Conservation (phyloP, 2,113 vertebrate genomes). For the Tor tambroides region DNA sequence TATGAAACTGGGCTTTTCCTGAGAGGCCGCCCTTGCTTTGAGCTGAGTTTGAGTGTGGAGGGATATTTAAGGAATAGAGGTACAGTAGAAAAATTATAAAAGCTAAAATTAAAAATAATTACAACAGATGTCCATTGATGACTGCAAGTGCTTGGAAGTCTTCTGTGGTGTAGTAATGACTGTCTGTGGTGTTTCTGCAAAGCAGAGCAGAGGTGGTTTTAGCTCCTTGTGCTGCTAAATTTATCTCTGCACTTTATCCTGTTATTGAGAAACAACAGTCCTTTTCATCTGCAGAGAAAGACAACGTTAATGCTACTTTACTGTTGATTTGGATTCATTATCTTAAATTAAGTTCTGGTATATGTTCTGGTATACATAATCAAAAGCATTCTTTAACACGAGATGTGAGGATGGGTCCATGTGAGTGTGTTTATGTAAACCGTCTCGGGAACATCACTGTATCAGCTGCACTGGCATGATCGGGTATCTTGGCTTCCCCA, state of each 20-base stretch:
- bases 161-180: neutral
- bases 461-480: conserved; percentile 11
- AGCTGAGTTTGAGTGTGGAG: neutral
- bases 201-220: neutral
- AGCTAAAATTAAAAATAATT: conserved; percentile 11
- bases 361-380: neutral
- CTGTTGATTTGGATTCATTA: neutral
- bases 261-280: neutral
- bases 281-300: neutral
- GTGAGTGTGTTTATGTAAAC: conserved; percentile 12
- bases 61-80: neutral
- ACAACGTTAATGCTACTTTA: neutral
- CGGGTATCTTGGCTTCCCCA: neutral
- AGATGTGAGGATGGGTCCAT: neutral
- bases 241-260: neutral
- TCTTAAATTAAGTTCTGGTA: neutral
- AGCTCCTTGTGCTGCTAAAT: neutral
- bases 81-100: neutral
- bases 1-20: neutral
- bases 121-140: conserved; percentile 12
- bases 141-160: neutral
- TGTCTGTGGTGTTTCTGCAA: neutral
- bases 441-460: conserved; percentile 3
- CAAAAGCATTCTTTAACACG: conserved; percentile 4
- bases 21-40: neutral